These are phyloP conservation scores for Lucinisca nassula DNA, from an alignment of 2,888 invertebrate species.

Conservation along the genomic window DNA sequence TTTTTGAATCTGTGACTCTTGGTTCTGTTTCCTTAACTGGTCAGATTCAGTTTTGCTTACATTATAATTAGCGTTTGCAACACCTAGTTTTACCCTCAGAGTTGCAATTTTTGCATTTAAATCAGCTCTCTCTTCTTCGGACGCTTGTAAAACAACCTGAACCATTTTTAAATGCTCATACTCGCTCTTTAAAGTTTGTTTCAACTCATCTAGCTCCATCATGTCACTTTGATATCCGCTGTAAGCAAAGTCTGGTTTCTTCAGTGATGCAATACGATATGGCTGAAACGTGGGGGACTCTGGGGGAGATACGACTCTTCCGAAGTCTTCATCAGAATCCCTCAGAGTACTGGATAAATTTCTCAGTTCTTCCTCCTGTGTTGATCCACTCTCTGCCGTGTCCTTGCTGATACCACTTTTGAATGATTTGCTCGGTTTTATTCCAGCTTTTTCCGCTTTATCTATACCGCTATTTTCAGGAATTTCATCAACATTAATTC, in stretches of 20 bases:
- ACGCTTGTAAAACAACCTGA: slow-evolving; percentile 6
- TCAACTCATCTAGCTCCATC: not conserved
- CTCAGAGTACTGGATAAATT: slow-evolving; percentile 63
- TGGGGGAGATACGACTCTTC: slow-evolving; percentile 60
- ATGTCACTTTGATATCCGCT: not conserved
- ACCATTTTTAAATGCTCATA: not conserved
- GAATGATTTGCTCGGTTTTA: too few species aligned
- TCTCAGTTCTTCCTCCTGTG: slow-evolving; percentile 59
- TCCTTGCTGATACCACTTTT: slow-evolving; percentile 17
- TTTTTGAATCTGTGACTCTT: slow-evolving; percentile 65
- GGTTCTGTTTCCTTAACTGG: slow-evolving; percentile 50
- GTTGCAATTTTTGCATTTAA: slow-evolving; percentile 59
- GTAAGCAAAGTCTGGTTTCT: not conserved
- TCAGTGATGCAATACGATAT: not conserved
- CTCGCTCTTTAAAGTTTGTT: not conserved
- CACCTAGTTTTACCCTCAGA: slow-evolving; percentile 64
- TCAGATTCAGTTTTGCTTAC: slow-evolving; percentile 63
- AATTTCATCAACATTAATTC: too few species aligned
- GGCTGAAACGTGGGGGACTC: not conserved
- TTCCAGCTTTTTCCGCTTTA: too few species aligned
- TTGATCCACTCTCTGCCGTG: slow-evolving; percentile 31
- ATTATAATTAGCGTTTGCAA: slow-evolving; percentile 64
- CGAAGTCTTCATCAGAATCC: slow-evolving; percentile 63
- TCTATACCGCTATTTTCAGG: too few species aligned
- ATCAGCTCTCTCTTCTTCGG: slow-evolving; percentile 62